Base-by-base conservation (phyloP, 1,140 invertebrate genomes). In the Vanessa atalanta region DNA sequence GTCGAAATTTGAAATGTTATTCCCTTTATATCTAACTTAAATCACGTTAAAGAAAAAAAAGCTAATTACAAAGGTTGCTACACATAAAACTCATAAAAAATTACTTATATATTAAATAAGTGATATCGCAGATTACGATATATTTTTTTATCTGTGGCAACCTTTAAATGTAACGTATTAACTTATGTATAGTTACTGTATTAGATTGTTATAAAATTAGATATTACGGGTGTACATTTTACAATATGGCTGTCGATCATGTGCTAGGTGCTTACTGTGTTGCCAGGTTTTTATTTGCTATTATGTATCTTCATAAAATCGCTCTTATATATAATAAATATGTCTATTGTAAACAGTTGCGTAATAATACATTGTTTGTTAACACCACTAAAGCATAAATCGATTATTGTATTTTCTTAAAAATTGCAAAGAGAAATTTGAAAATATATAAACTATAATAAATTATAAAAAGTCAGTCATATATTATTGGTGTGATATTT, bases 181-280 rank as follows among this genome's bases (percentile, higher is more conserved):
- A 53, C 51, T 55, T 76, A 79, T 77, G 73, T 79, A 79, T 78
- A 81, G 79, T 84, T 60, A 60, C 83, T 83, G 75, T 75, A 80
- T 80, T 87, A 88, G 83, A 86, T 84, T 83, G 84, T 87, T 90
- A 83, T 83, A 64, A 81, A 61, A 82, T 80, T 90, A 88, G 83
- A 77, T 75, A 71, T 87, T 89, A 87, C 83, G 81, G 80, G 79
- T 88, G 84, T 88, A 86, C 83, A 82, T 84, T 83, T 78, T 82
- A 79, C 73, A 80, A 79, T 81, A 80, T 82, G 78, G 74, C 79
- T 87, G 77, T 85, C 76, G 66, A 51, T 61, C 47, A 84, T 84
- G 78, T 75, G 79, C 70, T 87, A 87, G 86, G 86, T 88, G 87
- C 86, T 88, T 88, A 73, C 65, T 70, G 67, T 75, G 70, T 71